Evolutionary conservation across 2,113 vertebrate species (phyloP).

Genomic region (Rhynchomys soricoides): DNA sequence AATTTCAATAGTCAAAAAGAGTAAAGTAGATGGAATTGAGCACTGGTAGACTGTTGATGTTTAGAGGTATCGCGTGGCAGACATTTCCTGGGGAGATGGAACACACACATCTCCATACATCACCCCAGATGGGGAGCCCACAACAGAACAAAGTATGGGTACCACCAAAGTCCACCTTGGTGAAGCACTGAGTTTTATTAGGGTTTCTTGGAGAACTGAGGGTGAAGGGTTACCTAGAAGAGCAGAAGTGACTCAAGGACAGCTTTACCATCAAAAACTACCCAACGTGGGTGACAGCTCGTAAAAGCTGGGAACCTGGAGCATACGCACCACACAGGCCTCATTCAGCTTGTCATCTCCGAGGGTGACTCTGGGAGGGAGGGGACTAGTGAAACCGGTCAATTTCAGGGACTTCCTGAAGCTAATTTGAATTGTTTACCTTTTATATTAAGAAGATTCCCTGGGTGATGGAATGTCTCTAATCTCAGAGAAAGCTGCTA

Average conservation of each 20-base stretch:
- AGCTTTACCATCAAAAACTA: neutral
- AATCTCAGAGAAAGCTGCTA: neutral
- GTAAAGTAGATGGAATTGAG: neutral
- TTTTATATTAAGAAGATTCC: neutral
- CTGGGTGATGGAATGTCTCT: neutral
- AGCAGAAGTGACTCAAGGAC: neutral
- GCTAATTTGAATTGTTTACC: neutral
- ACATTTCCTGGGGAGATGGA: neutral
- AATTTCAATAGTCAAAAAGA: neutral
- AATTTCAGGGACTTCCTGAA: neutral
- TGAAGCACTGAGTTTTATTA: neutral
- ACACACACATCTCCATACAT: neutral
- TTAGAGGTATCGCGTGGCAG: neutral
- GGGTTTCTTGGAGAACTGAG: neutral
- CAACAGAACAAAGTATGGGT: neutral
- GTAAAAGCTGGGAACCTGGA: neutral
- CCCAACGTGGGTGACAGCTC: neutral
- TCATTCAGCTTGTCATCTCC: neutral
- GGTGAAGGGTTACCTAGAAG: neutral
- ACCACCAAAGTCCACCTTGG: neutral
- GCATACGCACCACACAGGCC: neutral
- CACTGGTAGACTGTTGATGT: neutral
- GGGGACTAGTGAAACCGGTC: neutral
- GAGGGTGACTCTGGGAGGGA: neutral
- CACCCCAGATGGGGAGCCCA: neutral